These are phyloP conservation scores for Sphecodes monilicornis DNA, from an alignment of 2,888 invertebrate genomes.

Conservation along the genomic window DNA sequence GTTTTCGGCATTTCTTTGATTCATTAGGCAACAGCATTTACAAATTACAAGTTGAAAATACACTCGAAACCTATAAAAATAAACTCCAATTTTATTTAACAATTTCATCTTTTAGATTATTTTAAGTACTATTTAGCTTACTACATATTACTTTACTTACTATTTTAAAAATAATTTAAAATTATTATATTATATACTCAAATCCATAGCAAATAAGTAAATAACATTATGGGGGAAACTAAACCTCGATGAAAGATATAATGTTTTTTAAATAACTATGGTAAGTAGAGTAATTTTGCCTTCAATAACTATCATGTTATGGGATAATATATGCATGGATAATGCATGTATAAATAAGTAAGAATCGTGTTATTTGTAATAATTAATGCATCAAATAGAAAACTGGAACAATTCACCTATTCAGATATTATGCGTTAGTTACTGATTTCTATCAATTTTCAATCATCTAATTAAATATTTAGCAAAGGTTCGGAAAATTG, in stretches of 20 bases:
- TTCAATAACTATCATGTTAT: neutral
- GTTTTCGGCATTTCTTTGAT: constrained; percentile 85
- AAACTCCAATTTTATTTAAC: neutral
- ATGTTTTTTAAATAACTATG: neutral
- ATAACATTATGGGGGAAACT: neutral
- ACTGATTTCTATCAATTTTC: neutral
- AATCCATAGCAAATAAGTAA: no score
- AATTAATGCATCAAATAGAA: no score
- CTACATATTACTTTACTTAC: no score
- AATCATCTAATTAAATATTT: neutral
- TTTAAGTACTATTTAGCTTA: neutral
- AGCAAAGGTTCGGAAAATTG: neutral
- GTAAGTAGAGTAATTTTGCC: neutral
- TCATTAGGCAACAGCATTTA: constrained; percentile 75
- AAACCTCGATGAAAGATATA: neutral
- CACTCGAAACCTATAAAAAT: constrained; percentile 79
- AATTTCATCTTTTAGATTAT: neutral
- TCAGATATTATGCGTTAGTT: neutral
- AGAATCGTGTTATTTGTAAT: no score
- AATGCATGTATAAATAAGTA: neutral
- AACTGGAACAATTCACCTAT: neutral
- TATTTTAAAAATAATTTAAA: no score
- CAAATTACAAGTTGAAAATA: constrained; percentile 82
- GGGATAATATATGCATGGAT: neutral
- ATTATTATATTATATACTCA: no score